Conservation (phyloP, 2,113 vertebrate species). For the Crypturellus undulatus region DNA sequence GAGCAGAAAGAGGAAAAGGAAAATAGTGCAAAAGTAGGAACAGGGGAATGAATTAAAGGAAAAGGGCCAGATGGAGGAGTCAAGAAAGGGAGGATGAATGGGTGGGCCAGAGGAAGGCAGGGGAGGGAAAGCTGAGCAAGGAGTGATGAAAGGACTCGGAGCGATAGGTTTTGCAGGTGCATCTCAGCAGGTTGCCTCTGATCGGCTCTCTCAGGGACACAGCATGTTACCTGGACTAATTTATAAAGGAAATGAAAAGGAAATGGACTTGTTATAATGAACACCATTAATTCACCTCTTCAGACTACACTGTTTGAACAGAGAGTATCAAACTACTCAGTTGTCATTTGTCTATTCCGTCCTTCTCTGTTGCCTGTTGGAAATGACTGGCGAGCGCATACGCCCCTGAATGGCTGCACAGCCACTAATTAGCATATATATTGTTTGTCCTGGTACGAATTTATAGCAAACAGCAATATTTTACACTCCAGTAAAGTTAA, state of each 20-base stretch:
- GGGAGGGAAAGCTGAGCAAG: constrained; percentile 29
- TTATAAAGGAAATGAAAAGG: constrained; percentile 82
- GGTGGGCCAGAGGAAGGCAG: background rate
- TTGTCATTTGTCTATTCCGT: constrained; percentile 73
- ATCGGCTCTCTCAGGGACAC: constrained; percentile 71
- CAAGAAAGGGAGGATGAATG: background rate
- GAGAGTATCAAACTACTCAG: constrained; percentile 75
- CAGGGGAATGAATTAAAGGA: background rate
- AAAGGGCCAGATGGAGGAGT: background rate
- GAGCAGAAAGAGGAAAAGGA: background rate
- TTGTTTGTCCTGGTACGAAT: constrained; percentile 86
- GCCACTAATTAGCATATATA: constrained; percentile 87
- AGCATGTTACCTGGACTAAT: constrained; percentile 77
- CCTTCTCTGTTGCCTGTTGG: constrained; percentile 66
- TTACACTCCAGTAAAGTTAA: constrained; percentile 88
- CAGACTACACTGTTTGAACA: constrained; percentile 76
- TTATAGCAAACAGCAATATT: constrained; percentile 87
- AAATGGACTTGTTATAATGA: constrained; percentile 81
- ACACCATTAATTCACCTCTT: constrained; percentile 80
- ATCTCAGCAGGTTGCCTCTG: constrained; percentile 64
- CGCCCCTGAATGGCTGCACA: constrained; percentile 38
- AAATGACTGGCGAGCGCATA: constrained; percentile 73
- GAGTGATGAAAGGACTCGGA: constrained; percentile 36
- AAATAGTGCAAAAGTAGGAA: background rate
- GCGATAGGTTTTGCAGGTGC: constrained; percentile 72